Base-by-base conservation (phyloP, 2,888 invertebrate species). In the Acanthococcus lagerstroemiae region DNA sequence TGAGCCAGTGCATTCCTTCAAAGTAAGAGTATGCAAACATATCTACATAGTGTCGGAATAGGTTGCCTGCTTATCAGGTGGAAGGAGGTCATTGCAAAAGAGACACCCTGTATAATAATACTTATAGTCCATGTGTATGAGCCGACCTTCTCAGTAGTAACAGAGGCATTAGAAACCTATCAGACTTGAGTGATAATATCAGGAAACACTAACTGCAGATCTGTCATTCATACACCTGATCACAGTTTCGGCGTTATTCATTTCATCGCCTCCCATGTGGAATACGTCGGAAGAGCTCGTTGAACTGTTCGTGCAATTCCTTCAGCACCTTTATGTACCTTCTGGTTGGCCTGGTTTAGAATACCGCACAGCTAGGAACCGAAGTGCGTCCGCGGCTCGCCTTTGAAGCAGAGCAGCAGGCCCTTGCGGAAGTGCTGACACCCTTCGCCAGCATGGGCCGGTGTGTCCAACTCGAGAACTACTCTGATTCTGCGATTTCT, bases 381-480 rank as follows among this genome's bases (percentile, higher is more conserved):
- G 74, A 90, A 91, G 69, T 78, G 82, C 0, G 78, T 89, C 0
- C 69, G 68, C 0, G 69, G 69, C 50, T 66, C 77, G 69, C 79
- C 76, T 72, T 84, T 83, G 2, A 84, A 76, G 71, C 86, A 86
- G 9, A 85, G 82, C 69, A 76, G 77, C 57, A 65, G 24, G 22
- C 48, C 45, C n/a, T n/a, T 21, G 5, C 30, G 25, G 22, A 67
- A 55, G 25, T 37, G 12, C 7, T 60, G 56, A 61, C 67, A 67
- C 0, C 90, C 90, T 70, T 84, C 85, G 17, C 72, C 72, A 0
- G 88, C 85, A 75, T 92, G 90, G 4, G 90, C 86, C 0, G 95
- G 95, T 4, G 89, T 85, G 76, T 94, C 94, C 45, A 94, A 83
- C 79, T 95, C 95, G 2, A 94, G 83, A 26, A 95, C 80, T 0